Percentiles rank a stretch among this genome's conserved stretches.
Evolutionary conservation across 1,140 invertebrate species (phyloP).

Genomic region (Drosophila malerkotliana): DNA sequence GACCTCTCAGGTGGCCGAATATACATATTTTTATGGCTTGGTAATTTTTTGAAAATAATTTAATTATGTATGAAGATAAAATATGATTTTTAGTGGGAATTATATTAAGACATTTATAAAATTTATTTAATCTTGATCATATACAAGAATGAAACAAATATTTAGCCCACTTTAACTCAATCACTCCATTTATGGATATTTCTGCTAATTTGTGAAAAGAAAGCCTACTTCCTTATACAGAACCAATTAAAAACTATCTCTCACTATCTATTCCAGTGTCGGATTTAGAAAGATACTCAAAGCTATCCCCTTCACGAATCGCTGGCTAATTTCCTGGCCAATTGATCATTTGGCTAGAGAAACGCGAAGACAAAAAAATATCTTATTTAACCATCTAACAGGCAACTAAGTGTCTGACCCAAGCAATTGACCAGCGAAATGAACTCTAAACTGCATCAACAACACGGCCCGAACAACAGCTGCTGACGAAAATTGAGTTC

Average conservation of each 20-base stretch:
- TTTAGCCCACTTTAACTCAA: background rate
- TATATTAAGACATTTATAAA: no score
- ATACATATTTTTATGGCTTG: background rate
- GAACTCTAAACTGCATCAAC: constrained; percentile 62
- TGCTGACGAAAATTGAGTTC: constrained; percentile 66
- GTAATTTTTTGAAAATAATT: constrained; percentile 1
- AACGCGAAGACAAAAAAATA: constrained; percentile 41
- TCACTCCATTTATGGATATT: background rate
- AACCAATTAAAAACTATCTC: constrained; percentile 16
- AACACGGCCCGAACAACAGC: constrained; percentile 46
- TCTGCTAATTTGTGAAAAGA: background rate
- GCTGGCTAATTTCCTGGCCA: constrained; percentile 17
- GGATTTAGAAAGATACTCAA: background rate
- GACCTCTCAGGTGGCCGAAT: constrained; percentile 24
- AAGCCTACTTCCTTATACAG: constrained; percentile 1
- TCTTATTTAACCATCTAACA: constrained; percentile 52
- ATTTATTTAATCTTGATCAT: no score
- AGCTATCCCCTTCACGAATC: constrained; percentile 25
- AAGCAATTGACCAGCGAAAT: constrained; percentile 54
- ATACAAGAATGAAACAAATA: no score
- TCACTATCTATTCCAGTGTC: constrained; percentile 5
- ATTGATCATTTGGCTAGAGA: constrained; percentile 22
- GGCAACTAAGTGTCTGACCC: constrained; percentile 54
- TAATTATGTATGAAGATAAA: background rate
- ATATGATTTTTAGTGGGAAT: no score